phyloP scores from a whole-genome alignment of 2,888 invertebrate species.

The Seira ritae region DNA sequence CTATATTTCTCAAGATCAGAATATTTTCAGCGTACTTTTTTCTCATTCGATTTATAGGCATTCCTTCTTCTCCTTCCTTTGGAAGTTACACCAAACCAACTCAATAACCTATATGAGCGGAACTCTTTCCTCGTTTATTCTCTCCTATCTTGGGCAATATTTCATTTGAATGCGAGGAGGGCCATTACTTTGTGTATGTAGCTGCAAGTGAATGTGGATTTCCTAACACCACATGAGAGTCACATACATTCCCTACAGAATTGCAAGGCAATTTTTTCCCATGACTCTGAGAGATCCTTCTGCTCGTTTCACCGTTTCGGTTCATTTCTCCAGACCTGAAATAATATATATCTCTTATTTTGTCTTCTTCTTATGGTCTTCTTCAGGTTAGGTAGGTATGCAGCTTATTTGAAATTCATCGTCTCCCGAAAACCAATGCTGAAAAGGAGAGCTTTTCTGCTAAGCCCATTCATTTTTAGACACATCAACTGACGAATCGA shows the following conservation, averaged over 20 bases:
- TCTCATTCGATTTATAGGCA: not conserved
- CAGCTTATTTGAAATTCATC: too few species aligned
- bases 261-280: constrained; percentile 47
- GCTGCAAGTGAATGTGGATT: constrained; percentile 7
- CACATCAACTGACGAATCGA: too few species aligned
- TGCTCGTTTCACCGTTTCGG: constrained; percentile 53
- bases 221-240: constrained; percentile 38
- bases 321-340: constrained; percentile 54
- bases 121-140: constrained; percentile 25
- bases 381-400: too few species aligned
- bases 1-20: constrained; percentile 4
- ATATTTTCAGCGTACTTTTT: constrained; percentile 19
- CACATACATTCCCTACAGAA: not conserved
- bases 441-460: too few species aligned
- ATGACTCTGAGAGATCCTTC: constrained; percentile 46
- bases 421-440: too few species aligned
- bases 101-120: not conserved
- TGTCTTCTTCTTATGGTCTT: not conserved
- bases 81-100: not conserved
- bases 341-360: constrained; percentile 29
- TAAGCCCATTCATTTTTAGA: too few species aligned
- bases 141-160: constrained; percentile 48
- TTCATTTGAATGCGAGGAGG: constrained; percentile 49
- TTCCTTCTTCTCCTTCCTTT: not conserved
- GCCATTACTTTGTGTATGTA: constrained; percentile 33